Base-by-base conservation (phyloP, 2,113 vertebrate species). In the Tapirus terrestris region DNA sequence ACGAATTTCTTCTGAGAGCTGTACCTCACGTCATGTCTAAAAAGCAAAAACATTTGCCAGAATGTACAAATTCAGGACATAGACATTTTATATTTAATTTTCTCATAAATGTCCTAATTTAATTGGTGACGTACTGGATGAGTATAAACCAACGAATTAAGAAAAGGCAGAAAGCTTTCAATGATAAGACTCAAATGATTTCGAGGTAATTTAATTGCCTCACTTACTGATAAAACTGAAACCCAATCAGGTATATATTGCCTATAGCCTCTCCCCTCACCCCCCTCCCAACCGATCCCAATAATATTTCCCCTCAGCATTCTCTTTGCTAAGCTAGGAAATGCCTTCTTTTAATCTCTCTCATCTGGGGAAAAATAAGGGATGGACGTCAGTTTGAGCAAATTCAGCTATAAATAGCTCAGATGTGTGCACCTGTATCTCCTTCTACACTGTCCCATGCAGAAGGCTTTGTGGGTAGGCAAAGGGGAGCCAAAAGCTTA, bases 1-100 rank as follows among this genome's bases (percentile, higher is more conserved):
- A 87, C 51, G 70, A 25, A 67, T 60, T 87, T 91, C 60, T 89
- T 75, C 58, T 6, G 16, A 48, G n/a, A 85, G 43, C 11, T 85
- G 27, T 45, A 53, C 8, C 6, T 90, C 56, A 89, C 63, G 25
- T 87, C 36, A 53, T 61, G 13, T 43, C 4, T 73, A 61, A 95
- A 95, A 95, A 89, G 53, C 68, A 68, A 89, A 96, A 80, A n/a
- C 73, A 92, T 68, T 95, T 91, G 60, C 70, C 84, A 96, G 86
- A 92, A 92, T 65, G 80, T 88, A 25, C 48, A 94, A 92, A 83
- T 79, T 86, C 43, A 70, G 68, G 51, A 73, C 23, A 82, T 20
- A 79, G 33, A 51, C 68, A 67, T 96, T 95, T 96, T 86, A 92
- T 83, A 96, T 97, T 95, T 56, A 73, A 87, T 89, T 96, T 97